Percentiles rank a stretch among this genome's conserved stretches.
These are phyloP conservation scores for Erebia ligea DNA, from an alignment of 2,888 invertebrate genomes.

Conservation along the genomic window DNA sequence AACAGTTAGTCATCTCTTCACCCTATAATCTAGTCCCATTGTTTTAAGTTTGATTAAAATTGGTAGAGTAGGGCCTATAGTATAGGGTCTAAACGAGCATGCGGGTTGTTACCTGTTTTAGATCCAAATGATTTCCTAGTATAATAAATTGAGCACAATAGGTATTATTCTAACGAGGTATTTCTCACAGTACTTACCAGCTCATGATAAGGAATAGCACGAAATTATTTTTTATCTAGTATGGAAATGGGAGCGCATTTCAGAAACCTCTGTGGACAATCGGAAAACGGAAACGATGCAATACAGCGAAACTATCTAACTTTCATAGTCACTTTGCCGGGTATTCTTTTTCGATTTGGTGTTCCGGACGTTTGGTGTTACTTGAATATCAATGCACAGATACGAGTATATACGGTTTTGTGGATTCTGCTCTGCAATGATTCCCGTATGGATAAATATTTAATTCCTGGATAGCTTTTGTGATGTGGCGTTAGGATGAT, in stretches of 20 bases:
- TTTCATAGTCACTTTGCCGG: slow-evolving; percentile 27
- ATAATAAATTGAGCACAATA: no score
- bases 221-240: background rate
- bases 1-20: no score
- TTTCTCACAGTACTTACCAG: background rate
- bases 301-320: slow-evolving; percentile 27
- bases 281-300: slow-evolving; percentile 22
- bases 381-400: slow-evolving; percentile 26
- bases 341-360: slow-evolving; percentile 26
- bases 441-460: slow-evolving; percentile 14
- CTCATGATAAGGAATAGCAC: background rate
- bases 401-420: slow-evolving; percentile 5
- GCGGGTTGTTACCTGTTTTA: no score
- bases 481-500: background rate
- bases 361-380: slow-evolving; percentile 15
- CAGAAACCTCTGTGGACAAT: slow-evolving; percentile 21
- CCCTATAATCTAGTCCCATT: no score
- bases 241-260: slow-evolving; percentile 15
- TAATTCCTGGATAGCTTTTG: slow-evolving; percentile 15
- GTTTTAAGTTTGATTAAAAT: no score
- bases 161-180: no score
- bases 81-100: no score
- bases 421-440: slow-evolving; percentile 18
- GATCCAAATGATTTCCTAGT: no score
- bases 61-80: no score